Evolutionary conservation across 2,113 vertebrate genomes (phyloP).

Genomic region (Centropus bengalensis): DNA sequence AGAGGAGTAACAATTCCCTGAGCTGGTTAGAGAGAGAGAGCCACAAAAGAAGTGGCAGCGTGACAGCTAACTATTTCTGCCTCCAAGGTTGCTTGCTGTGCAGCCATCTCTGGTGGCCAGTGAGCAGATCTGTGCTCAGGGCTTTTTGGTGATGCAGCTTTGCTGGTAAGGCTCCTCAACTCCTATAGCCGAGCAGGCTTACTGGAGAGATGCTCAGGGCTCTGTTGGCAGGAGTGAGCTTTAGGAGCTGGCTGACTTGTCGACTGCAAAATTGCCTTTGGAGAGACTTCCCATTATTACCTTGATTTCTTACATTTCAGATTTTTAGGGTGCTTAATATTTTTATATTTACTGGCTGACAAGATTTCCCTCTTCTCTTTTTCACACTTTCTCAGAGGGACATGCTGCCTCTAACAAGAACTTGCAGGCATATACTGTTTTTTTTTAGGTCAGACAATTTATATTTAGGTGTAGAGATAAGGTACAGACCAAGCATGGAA

Average conservation of each 20-base stretch:
- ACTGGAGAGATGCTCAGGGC: not conserved
- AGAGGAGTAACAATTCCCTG: not conserved
- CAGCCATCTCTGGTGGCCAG: not conserved
- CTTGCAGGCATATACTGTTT: not conserved
- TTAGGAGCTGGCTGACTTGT: not conserved
- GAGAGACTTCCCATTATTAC: not conserved
- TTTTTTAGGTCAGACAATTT: not conserved
- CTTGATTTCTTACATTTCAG: not conserved
- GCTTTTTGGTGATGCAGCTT: not conserved
- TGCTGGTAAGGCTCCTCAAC: not conserved
- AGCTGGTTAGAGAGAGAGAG: not conserved
- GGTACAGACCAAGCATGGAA: not conserved
- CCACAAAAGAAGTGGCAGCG: not conserved
- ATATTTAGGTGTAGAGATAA: not conserved
- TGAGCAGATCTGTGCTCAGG: not conserved
- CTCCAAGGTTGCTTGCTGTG: not conserved
- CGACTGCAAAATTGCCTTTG: not conserved
- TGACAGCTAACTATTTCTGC: rapidly evolving
- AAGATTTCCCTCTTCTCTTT: not conserved
- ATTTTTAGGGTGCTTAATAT: not conserved
- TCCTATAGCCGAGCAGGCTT: not conserved
- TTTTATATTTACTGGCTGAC: not conserved
- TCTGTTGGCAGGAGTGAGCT: not conserved
- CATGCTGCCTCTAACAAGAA: not conserved
- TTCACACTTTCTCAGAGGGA: not conserved